These are phyloP conservation scores for Megalops cyprinoides DNA, from an alignment of 2,797 vertebrate genomes.

Conservation along the genomic window DNA sequence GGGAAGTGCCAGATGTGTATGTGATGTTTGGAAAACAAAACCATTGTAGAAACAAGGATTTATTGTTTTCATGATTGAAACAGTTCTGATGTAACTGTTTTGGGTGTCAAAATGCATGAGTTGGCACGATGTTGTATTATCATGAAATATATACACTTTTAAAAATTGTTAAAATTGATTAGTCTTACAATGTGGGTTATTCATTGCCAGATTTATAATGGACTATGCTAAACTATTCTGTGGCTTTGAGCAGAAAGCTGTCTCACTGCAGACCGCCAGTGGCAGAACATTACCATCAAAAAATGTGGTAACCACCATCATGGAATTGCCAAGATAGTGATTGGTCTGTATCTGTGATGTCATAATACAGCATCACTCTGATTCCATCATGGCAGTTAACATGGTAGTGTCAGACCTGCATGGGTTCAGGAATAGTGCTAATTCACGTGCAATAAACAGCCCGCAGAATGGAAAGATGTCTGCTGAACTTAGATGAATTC, in stretches of 20 bases:
- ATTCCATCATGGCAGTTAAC: conserved; percentile 50
- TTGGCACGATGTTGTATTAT: conserved; percentile 38
- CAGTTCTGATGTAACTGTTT: conserved; percentile 22
- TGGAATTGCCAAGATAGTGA: conserved; percentile 5
- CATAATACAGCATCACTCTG: neutral
- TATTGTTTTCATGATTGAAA: conserved; percentile 42
- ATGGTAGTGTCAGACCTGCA: conserved; percentile 67
- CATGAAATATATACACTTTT: conserved; percentile 35
- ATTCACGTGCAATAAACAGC: neutral
- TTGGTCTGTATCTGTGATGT: neutral
- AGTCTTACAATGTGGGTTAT: conserved; percentile 33
- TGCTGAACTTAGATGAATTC: neutral
- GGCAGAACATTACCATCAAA: conserved; percentile 51
- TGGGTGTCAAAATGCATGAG: conserved; percentile 29
- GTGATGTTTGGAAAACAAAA: neutral
- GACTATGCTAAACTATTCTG: neutral
- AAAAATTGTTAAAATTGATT: conserved; percentile 39
- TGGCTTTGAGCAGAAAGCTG: conserved; percentile 22
- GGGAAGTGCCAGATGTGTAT: neutral
- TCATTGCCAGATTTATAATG: conserved; percentile 46
- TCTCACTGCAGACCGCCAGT: conserved; percentile 26
- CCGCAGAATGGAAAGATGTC: neutral
- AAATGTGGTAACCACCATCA: conserved; percentile 53
- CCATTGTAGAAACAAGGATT: neutral
- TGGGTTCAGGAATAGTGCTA: conserved; percentile 36